These are phyloP conservation scores for Amphipyra berbera DNA, from an alignment of 2,888 invertebrate species.

Conservation along the genomic window DNA sequence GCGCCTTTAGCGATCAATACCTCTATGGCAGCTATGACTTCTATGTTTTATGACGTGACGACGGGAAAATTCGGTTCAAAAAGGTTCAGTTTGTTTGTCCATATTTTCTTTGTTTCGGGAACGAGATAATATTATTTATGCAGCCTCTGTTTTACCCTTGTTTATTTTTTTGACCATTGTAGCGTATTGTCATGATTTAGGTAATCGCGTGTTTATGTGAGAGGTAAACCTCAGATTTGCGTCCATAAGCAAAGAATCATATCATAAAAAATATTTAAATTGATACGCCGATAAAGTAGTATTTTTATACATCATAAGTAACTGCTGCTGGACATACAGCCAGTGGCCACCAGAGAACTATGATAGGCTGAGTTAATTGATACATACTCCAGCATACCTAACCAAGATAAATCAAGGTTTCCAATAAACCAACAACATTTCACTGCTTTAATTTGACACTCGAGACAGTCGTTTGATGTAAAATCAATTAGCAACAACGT, in stretches of 20 bases:
- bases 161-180: slow-evolving; percentile 6
- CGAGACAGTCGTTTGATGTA: not conserved
- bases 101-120: not conserved
- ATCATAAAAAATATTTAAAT: too few relatives aligned
- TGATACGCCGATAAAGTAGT: too few relatives aligned
- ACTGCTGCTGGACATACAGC: too few relatives aligned
- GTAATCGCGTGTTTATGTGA: not conserved
- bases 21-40: slow-evolving; percentile 10
- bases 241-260: too few relatives aligned
- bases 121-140: not conserved
- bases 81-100: too few relatives aligned
- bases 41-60: slow-evolving; percentile 21
- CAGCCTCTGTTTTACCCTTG: slow-evolving; percentile 1
- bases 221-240: not conserved
- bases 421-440: slow-evolving; percentile 10
- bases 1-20: slow-evolving; percentile 48
- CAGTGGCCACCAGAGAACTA: too few relatives aligned
- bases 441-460: not conserved
- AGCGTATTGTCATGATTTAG: slow-evolving; percentile 22
- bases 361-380: too few relatives aligned
- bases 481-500: slow-evolving; percentile 27
- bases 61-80: slow-evolving; percentile 1
- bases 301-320: too few relatives aligned
- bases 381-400: not conserved
- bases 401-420: slow-evolving; percentile 1